A percentile compares a stretch with the other conserved stretches of the same genome.
These are phyloP conservation scores for Sula dactylatra DNA, from an alignment of 2,113 vertebrate genomes.

Conservation along the genomic window DNA sequence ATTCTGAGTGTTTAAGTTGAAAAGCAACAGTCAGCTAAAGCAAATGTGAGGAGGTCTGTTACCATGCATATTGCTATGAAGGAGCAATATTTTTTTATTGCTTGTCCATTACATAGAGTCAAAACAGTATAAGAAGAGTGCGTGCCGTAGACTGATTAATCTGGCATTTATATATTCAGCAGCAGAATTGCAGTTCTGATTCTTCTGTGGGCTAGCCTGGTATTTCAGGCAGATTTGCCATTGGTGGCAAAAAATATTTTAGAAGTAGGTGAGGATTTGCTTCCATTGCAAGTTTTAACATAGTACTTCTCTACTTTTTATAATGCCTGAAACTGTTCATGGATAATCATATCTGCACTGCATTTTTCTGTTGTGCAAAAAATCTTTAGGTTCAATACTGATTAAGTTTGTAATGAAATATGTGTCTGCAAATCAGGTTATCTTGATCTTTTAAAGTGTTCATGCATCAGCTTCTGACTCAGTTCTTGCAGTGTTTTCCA, in stretches of 20 bases:
- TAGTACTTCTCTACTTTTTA: not conserved
- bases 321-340: not conserved
- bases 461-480: constrained; percentile 18
- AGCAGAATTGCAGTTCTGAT: not conserved
- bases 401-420: constrained; percentile 18
- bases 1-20: not conserved
- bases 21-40: not conserved
- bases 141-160: not conserved
- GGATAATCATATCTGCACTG: not conserved
- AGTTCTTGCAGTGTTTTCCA: not conserved
- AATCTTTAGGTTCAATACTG: not conserved
- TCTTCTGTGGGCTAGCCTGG: not conserved
- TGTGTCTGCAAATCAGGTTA: not conserved
- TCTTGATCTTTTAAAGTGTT: constrained; percentile 9
- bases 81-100: not conserved
- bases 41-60: not conserved
- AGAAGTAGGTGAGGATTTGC: not conserved
- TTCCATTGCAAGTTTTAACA: not conserved
- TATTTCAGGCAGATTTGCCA: not conserved
- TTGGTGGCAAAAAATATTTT: not conserved
- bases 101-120: not conserved
- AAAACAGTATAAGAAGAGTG: not conserved
- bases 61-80: not conserved
- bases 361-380: constrained; percentile 11
- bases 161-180: not conserved